These are phyloP conservation scores for Amphiprion percula DNA, from an alignment of 2,113 vertebrate genomes.

Conservation along the genomic window DNA sequence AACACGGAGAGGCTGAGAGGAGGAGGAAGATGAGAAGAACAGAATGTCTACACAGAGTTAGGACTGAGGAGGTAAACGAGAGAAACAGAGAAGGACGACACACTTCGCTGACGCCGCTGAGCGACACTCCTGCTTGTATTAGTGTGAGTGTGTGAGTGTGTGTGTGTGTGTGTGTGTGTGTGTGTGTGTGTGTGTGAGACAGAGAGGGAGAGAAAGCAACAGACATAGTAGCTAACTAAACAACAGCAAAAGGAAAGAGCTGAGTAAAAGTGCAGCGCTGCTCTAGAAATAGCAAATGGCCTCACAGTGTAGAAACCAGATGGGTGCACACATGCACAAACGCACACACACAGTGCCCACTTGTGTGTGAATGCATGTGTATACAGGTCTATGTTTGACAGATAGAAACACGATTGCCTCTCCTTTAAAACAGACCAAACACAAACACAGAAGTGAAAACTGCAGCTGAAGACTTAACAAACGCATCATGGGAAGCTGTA, in stretches of 20 bases:
- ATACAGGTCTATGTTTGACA: no score
- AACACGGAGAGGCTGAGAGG: slow-evolving; percentile 10
- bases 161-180: no score
- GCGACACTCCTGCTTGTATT: neutral
- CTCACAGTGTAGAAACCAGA: slow-evolving; percentile 54
- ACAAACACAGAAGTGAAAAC: neutral
- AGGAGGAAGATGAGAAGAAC: slow-evolving; percentile 51
- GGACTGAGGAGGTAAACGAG: slow-evolving; percentile 29
- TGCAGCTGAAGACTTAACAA: neutral
- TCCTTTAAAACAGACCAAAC: slow-evolving; percentile 18
- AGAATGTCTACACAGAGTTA: slow-evolving; percentile 2
- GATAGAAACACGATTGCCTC: neutral
- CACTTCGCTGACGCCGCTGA: slow-evolving; percentile 3
- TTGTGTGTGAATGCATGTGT: neutral
- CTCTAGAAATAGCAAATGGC: slow-evolving; percentile 58
- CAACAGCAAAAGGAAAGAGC: slow-evolving; percentile 56
- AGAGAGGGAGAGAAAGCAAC: neutral
- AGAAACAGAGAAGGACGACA: slow-evolving; percentile 42
- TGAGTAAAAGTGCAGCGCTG: slow-evolving; percentile 47
- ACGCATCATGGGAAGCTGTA: slow-evolving; percentile 41
- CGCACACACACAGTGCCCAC: slow-evolving; percentile 15
- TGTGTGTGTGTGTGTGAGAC: no score
- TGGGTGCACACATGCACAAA: slow-evolving; percentile 10
- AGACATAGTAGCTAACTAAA: slow-evolving; percentile 63
- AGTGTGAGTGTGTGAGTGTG: neutral